These are phyloP conservation scores for Rhagonycha lutea DNA, from an alignment of 2,888 invertebrate genomes.

Conservation along the genomic window DNA sequence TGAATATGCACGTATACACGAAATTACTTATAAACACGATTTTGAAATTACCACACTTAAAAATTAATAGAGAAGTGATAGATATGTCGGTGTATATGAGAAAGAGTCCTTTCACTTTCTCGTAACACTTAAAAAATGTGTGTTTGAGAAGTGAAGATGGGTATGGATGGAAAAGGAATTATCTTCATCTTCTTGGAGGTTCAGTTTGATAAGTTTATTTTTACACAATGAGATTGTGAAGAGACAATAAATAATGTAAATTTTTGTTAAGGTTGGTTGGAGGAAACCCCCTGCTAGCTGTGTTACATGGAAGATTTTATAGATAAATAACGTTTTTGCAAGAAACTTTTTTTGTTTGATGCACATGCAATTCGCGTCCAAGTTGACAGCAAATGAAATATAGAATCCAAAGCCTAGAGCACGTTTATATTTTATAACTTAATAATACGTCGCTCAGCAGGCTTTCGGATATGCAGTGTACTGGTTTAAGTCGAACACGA, in stretches of 20 bases:
- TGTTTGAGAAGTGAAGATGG: neutral
- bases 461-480: conserved; percentile 34
- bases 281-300: neutral
- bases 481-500: conserved; percentile 27
- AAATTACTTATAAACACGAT: neutral
- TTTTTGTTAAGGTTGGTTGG: neutral
- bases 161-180: neutral
- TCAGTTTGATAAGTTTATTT: neutral
- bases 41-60: neutral
- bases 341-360: conserved; percentile 16
- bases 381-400: conserved; percentile 41
- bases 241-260: neutral
- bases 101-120: neutral
- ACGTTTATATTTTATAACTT: conserved; percentile 41
- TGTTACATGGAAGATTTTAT: conserved; percentile 1
- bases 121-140: neutral
- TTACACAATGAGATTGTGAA: neutral
- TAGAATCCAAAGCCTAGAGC: conserved; percentile 37
- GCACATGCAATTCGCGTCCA: conserved; percentile 32
- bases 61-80: neutral
- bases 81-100: neutral
- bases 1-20: neutral
- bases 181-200: neutral
- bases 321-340: conserved; percentile 4
- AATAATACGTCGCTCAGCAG: conserved; percentile 40